Conservation (phyloP, 2,888 invertebrate species). For the Diploptera punctata region DNA sequence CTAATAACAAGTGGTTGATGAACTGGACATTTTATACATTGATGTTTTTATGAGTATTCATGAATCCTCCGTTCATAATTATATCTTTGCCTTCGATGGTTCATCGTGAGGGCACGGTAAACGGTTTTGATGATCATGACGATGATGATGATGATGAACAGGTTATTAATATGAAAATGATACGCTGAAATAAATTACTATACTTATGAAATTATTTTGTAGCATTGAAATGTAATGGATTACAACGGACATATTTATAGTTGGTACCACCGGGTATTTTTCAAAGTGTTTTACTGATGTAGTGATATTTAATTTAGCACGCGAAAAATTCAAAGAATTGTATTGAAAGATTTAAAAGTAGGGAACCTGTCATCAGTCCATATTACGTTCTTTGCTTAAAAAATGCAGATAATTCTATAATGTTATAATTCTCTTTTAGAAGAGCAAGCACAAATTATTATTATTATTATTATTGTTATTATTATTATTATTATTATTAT, state of each 20-base stretch:
- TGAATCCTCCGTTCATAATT: slow-evolving; percentile 62
- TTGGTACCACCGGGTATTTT: slow-evolving; percentile 12
- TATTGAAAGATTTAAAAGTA: too few relatives aligned
- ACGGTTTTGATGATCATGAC: not conserved
- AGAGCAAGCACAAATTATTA: too few relatives aligned
- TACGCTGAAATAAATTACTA: not conserved
- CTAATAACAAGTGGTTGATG: too few relatives aligned
- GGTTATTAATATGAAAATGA: slow-evolving; percentile 23
- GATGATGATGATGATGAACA: slow-evolving; percentile 19
- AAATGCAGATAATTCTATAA: too few relatives aligned
- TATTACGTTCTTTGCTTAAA: too few relatives aligned
- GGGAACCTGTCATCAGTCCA: too few relatives aligned
- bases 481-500: too few relatives aligned
- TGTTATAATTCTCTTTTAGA: too few relatives aligned
- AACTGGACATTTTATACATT: too few relatives aligned
- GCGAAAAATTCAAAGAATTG: too few relatives aligned
- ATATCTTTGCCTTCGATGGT: slow-evolving; percentile 70
- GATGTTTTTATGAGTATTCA: not conserved
- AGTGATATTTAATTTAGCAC: not conserved
- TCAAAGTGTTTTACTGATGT: not conserved
- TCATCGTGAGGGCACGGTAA: slow-evolving; percentile 48
- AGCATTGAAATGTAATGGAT: slow-evolving; percentile 24
- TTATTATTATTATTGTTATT: too few relatives aligned
- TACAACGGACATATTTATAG: slow-evolving; percentile 19
- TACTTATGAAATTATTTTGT: not conserved